These are phyloP conservation scores for Nyctibius grandis DNA, from an alignment of 2,797 vertebrate species.

Conservation along the genomic window DNA sequence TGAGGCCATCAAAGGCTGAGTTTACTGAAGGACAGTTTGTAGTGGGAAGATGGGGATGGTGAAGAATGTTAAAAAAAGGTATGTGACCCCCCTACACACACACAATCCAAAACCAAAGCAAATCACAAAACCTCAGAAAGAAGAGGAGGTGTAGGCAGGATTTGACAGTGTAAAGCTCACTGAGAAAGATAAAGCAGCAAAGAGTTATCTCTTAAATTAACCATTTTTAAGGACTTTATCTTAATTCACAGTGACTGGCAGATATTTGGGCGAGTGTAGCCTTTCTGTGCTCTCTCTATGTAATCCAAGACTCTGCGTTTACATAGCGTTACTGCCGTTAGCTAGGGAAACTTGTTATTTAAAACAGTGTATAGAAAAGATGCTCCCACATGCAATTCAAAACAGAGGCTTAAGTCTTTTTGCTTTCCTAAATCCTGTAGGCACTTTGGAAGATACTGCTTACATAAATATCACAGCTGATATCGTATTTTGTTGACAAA, in stretches of 20 bases:
- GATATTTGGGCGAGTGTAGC: not conserved
- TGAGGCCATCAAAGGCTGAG: not conserved
- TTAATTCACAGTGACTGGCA: not conserved
- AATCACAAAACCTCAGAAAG: not conserved
- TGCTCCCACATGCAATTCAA: not conserved
- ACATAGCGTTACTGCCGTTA: fast-evolving
- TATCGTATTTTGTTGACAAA: conserved; percentile 13
- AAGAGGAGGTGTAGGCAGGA: not conserved
- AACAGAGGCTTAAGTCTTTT: not conserved
- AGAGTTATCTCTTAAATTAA: not conserved
- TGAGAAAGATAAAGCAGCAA: not conserved
- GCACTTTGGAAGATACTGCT: not conserved
- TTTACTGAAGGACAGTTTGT: not conserved
- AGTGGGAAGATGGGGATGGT: not conserved
- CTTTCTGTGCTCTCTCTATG: not conserved
- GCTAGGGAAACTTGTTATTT: not conserved
- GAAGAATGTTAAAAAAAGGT: not conserved
- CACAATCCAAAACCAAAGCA: not conserved
- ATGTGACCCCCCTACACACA: not conserved
- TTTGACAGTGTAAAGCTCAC: not conserved
- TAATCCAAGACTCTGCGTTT: not conserved
- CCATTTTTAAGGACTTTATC: not conserved
- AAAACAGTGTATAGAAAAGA: not conserved
- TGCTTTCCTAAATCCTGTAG: not conserved
- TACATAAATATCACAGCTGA: conserved; percentile 20